Conservation (phyloP, 2,113 vertebrate genomes). For the Nothobranchius kuhntae region DNA sequence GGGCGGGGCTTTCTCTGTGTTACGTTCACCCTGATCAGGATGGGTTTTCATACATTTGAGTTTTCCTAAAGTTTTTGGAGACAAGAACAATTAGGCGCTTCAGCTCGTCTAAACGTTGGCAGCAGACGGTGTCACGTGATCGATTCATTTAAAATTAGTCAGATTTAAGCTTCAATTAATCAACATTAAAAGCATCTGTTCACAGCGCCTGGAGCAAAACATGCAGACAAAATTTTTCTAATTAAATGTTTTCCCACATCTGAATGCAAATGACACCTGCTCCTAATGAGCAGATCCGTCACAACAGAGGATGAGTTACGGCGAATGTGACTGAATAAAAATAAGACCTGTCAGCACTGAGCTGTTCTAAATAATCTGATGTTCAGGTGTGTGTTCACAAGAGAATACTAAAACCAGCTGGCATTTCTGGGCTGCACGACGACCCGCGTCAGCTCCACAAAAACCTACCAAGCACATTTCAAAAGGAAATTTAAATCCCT, state of each 20-base stretch:
- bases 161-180: slow-evolving; percentile 7
- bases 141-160: too few relatives aligned
- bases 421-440: neutral
- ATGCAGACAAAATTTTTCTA: slow-evolving; percentile 29
- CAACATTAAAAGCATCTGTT: slow-evolving; percentile 24
- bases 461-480: slow-evolving; percentile 48
- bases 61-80: too few relatives aligned
- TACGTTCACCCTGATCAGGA: too few relatives aligned
- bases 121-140: too few relatives aligned
- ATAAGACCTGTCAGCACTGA: slow-evolving; percentile 31
- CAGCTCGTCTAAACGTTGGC: too few relatives aligned
- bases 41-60: too few relatives aligned
- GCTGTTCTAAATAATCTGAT: slow-evolving; percentile 18
- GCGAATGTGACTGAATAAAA: slow-evolving; percentile 25
- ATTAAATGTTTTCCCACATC: slow-evolving; percentile 35
- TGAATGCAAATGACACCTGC: slow-evolving; percentile 47
- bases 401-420: too few relatives aligned
- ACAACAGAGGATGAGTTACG: slow-evolving; percentile 48
- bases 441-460: slow-evolving; percentile 20
- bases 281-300: slow-evolving; percentile 52
- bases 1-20: too few relatives aligned
- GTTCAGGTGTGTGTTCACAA: slow-evolving; percentile 3
- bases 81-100: too few relatives aligned
- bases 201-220: slow-evolving; percentile 25
- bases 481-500: slow-evolving; percentile 40